A percentile compares a stretch with the other conserved stretches of the same genome.
Conservation (phyloP, 2,113 vertebrate genomes). For the Sphyrna mokarran region DNA sequence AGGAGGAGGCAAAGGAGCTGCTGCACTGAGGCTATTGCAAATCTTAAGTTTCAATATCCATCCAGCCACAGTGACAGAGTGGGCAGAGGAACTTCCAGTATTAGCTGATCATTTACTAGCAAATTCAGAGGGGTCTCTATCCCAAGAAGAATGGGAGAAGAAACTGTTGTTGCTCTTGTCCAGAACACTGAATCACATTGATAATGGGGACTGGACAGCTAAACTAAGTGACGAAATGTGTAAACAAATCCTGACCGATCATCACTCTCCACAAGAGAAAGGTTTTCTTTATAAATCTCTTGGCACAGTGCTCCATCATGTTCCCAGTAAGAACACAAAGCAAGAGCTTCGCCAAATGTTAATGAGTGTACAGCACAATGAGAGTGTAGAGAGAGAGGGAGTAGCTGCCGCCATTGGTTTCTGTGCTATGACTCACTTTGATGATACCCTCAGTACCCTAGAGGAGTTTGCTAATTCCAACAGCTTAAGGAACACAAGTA, state of each 20-base stretch:
- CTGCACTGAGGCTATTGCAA: slow-evolving; percentile 67
- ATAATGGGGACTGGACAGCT: slow-evolving; percentile 50
- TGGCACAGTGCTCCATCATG: slow-evolving; percentile 67
- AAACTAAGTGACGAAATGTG: slow-evolving; percentile 70
- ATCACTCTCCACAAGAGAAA: slow-evolving; percentile 64
- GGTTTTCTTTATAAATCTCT: slow-evolving; percentile 80
- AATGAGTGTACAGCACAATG: slow-evolving; percentile 65
- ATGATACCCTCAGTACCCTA: slow-evolving; percentile 74
- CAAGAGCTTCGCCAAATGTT: slow-evolving; percentile 79
- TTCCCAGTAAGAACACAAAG: slow-evolving; percentile 64
- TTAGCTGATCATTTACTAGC: slow-evolving; percentile 52
- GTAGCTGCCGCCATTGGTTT: slow-evolving; percentile 73
- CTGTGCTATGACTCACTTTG: slow-evolving; percentile 75
- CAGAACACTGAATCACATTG: not conserved
- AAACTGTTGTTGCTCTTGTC: slow-evolving; percentile 47
- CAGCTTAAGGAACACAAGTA: not conserved
- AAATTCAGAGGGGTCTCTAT: not conserved
- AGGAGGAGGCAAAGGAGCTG: slow-evolving; percentile 60
- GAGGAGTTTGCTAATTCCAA: slow-evolving; percentile 61
- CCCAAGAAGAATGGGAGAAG: slow-evolving; percentile 43
- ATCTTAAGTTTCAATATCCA: slow-evolving; percentile 65
- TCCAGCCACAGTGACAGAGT: slow-evolving; percentile 55
- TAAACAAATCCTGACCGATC: slow-evolving; percentile 67
- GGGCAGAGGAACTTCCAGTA: slow-evolving; percentile 59
- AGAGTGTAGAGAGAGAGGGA: slow-evolving; percentile 74